Evolutionary conservation across 2,113 vertebrate species (phyloP).

Genomic region (Bos indicus): DNA sequence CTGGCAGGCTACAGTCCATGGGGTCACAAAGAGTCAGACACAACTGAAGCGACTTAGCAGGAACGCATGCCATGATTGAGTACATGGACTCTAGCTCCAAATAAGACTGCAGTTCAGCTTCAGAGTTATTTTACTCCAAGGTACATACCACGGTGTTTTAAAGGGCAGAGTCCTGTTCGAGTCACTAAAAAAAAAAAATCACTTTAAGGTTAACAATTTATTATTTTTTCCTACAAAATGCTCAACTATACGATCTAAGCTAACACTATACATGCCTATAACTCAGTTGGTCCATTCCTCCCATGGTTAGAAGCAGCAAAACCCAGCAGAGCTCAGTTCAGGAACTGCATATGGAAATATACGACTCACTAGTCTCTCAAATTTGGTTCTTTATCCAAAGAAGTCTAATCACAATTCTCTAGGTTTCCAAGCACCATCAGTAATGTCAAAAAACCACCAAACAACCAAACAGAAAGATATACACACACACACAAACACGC

Average conservation of each 20-base stretch:
- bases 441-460: background rate
- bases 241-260: background rate
- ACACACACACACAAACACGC: background rate
- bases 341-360: background rate
- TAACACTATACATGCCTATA: background rate
- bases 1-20: background rate
- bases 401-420: background rate
- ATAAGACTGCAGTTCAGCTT: background rate
- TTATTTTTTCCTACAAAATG: background rate
- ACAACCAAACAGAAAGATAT: background rate
- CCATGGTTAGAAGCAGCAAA: background rate
- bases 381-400: background rate
- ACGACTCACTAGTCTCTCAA: background rate
- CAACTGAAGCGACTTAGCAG: background rate
- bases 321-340: background rate
- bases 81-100: background rate
- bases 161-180: background rate
- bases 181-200: background rate
- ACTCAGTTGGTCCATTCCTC: background rate
- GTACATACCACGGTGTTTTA: background rate
- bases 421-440: background rate
- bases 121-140: background rate
- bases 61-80: background rate
- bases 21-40: background rate
- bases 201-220: background rate